phyloP scores from a whole-genome alignment of 2,888 invertebrate species.

The Chaitophorus viminalis region DNA sequence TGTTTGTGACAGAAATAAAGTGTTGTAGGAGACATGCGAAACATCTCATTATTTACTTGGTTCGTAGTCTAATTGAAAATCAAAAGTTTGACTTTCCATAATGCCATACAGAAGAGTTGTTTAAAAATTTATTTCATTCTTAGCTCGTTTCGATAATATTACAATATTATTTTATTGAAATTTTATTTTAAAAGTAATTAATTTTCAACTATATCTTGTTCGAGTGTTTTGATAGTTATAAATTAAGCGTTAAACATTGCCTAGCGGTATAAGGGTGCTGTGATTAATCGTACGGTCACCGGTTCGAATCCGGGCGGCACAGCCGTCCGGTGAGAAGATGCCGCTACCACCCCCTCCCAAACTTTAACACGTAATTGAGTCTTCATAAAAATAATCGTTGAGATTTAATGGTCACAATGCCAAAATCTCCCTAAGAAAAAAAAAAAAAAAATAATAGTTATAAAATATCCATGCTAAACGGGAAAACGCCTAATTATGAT shows the following conservation, averaged over 20 bases:
- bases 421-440: no score
- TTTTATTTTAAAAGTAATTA: background rate
- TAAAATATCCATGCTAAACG: background rate
- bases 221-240: background rate
- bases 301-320: no score
- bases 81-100: background rate
- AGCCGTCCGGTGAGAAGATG: no score
- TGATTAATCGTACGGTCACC: no score
- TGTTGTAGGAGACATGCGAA: background rate
- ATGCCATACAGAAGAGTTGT: background rate
- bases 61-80: slow-evolving; percentile 3
- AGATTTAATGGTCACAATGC: no score
- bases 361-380: no score
- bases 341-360: no score
- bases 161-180: background rate
- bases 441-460: background rate
- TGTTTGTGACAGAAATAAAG: slow-evolving; percentile 20
- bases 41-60: background rate
- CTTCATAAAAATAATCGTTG: no score
- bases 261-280: no score
- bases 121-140: background rate
- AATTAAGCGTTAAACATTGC: no score
- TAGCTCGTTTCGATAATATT: background rate
- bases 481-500: no score
- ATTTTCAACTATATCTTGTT: background rate